These are phyloP conservation scores for Chaetophractus vellerosus DNA, from an alignment of 2,797 vertebrate genomes.

Conservation along the genomic window DNA sequence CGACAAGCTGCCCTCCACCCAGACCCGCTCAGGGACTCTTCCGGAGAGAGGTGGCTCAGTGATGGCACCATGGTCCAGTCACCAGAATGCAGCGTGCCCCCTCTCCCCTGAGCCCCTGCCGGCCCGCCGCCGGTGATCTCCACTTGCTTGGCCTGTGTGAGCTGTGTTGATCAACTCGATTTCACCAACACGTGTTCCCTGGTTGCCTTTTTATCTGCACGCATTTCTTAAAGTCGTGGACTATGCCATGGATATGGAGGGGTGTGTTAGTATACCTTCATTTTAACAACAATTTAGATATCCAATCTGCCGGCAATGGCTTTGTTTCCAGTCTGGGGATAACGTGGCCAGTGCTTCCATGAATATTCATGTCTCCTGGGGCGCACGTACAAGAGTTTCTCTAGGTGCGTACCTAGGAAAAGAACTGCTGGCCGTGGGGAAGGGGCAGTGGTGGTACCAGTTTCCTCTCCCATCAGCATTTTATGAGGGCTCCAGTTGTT, in stretches of 20 bases:
- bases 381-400: background rate
- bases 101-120: background rate
- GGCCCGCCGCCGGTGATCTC: background rate
- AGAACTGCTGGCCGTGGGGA: background rate
- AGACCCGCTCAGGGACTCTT: background rate
- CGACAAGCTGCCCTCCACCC: background rate
- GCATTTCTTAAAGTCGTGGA: no score
- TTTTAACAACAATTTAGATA: background rate
- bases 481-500: background rate
- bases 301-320: background rate
- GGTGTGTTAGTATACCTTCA: fast-evolving
- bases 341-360: background rate
- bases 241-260: fast-evolving
- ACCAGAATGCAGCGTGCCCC: background rate
- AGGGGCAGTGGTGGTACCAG: background rate
- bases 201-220: background rate
- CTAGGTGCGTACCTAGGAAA: background rate
- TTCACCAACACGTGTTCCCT: fast-evolving
- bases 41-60: no score
- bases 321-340: background rate
- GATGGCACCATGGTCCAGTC: no score
- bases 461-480: background rate
- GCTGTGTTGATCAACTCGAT: background rate
- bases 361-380: background rate
- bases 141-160: background rate